Percentiles rank a stretch among this genome's conserved stretches.
These are phyloP conservation scores for Mastomys natalensis DNA, from an alignment of 2,113 vertebrate genomes.

Conservation along the genomic window DNA sequence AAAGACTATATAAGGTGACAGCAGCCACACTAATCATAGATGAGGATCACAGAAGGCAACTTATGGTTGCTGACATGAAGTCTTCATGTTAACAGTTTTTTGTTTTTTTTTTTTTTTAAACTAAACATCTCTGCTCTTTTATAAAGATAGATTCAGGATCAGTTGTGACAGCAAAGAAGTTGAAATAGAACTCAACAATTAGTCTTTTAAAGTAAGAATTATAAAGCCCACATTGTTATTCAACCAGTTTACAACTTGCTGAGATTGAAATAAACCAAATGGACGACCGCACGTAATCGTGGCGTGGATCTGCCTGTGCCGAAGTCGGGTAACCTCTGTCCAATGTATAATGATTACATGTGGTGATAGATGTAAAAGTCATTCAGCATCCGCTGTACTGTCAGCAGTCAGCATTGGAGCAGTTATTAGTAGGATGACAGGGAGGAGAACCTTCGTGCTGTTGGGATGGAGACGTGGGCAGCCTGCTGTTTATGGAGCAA, in stretches of 20 bases:
- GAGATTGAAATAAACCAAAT: neutral
- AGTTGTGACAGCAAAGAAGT: constrained; percentile 12
- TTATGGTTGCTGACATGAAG: neutral
- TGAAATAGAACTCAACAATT: neutral
- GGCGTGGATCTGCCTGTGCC: neutral
- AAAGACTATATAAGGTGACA: neutral
- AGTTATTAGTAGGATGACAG: neutral
- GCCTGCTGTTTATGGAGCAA: neutral
- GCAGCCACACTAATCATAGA: neutral
- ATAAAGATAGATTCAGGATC: neutral
- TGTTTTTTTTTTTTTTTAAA: no score
- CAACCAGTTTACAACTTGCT: neutral
- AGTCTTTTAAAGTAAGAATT: constrained; percentile 27
- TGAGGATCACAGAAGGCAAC: neutral
- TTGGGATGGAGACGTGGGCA: neutral
- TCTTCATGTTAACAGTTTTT: neutral
- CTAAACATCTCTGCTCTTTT: neutral
- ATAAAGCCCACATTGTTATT: neutral
- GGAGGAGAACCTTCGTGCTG: neutral
- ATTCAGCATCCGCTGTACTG: neutral
- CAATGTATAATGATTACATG: neutral
- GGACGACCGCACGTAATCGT: neutral
- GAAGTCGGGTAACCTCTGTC: neutral
- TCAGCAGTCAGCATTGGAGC: neutral
- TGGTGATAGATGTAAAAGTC: neutral